Base-by-base conservation (phyloP, 2,113 vertebrate species). In the Centropristis striata region DNA sequence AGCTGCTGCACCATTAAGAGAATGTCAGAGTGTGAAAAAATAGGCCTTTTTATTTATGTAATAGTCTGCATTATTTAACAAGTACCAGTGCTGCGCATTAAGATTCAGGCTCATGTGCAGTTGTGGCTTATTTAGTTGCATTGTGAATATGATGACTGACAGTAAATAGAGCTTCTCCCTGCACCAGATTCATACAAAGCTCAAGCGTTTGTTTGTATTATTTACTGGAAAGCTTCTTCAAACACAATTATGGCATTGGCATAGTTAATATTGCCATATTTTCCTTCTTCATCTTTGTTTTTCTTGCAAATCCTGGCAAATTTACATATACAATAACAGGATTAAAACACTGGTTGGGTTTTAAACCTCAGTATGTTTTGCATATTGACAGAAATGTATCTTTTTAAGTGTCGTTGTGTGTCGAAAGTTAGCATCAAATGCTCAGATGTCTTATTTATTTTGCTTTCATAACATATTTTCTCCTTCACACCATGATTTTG, bases 31-130 rank as follows among this genome's bases (percentile, higher is more conserved):
- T 20, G 39, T 36, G 58, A 10, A 53, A 46, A 55, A 61, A 27
- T 32, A 11, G 28, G 27, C 42, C n/a, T 8, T 23, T 32, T 4
- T 39, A 47, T 71, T 63, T 58, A 79, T 65, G 44, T 42, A 11
- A 28, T 32, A 55, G 28, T 72, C 23, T 78, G 51, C 32, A 75
- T 84, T 65, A 71, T 46, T 75, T 23, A 71, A n/a, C 46, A 58
- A 32, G 39, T n/a, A 37, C 32, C 28, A 46, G 39, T 42, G 61
- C 13, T 58, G 16, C 23, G 21, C 2, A n/a, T 51, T 58, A n/a
- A 32, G 21, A 54, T 60, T 55, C 4, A 28, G 42, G 21, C 1
- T 69, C 4, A 8, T 4, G 4, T 60, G 42, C 10, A 4, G 60
- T 20, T 37, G 61, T 63, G 65, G 8, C 32, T 28, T n/a, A 37